phyloP scores from a whole-genome alignment of 2,797 vertebrate genomes.

The Pseudochirops cupreus region DNA sequence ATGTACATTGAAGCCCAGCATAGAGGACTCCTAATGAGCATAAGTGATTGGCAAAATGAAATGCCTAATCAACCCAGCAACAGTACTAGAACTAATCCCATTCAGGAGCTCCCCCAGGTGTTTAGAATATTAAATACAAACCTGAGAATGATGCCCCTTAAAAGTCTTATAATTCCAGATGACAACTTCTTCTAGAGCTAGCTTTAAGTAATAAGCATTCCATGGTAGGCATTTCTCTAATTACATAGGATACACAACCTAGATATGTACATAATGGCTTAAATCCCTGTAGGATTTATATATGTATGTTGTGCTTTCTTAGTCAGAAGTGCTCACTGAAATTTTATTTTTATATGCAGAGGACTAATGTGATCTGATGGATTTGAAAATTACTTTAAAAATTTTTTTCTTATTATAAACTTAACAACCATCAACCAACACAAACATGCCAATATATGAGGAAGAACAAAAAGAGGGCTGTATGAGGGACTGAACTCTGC shows the following conservation, averaged over 20 bases:
- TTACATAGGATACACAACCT: neutral
- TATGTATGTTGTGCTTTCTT: neutral
- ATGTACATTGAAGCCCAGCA: neutral
- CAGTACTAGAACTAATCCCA: neutral
- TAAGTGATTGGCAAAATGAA: neutral
- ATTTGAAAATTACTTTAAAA: neutral
- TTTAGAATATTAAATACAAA: constrained; percentile 8
- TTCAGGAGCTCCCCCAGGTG: constrained; percentile 8
- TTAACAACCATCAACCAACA: neutral
- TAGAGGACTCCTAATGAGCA: neutral
- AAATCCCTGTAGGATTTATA: neutral
- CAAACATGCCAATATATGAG: neutral
- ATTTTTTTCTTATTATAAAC: neutral
- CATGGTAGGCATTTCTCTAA: neutral
- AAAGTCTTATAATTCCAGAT: neutral
- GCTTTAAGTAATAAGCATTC: neutral
- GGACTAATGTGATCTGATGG: neutral
- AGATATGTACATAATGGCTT: neutral
- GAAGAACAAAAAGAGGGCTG: neutral
- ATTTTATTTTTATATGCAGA: neutral
- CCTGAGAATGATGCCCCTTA: neutral
- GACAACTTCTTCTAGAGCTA: neutral
- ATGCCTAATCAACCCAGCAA: neutral
- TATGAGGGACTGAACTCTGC: neutral
- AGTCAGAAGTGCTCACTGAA: neutral